Evolutionary conservation across 2,113 vertebrate species (phyloP).

Genomic region (Petromus typicus): DNA sequence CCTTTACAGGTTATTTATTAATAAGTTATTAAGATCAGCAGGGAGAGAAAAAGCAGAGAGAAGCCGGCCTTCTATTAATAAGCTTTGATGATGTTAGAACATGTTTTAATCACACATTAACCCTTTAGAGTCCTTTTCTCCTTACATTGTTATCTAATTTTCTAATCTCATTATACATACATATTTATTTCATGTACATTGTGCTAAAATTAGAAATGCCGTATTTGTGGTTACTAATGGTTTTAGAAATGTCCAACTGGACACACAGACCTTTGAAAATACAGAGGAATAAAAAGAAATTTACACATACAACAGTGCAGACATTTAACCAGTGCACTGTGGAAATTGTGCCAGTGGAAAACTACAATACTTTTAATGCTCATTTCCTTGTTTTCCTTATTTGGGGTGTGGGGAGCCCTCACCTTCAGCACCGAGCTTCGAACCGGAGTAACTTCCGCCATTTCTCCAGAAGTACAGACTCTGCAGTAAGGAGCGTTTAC

Average conservation of each 20-base stretch:
- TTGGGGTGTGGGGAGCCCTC: background rate
- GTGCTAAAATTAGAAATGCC: slow-evolving; percentile 14
- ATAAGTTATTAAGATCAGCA: no score
- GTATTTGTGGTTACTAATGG: background rate
- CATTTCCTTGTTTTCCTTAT: background rate
- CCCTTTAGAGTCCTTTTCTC: background rate
- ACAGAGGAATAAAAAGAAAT: background rate
- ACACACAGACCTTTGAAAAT: background rate
- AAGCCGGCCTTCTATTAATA: slow-evolving; percentile 10
- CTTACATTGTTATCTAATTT: slow-evolving; percentile 29
- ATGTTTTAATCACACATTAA: background rate
- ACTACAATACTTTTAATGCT: background rate
- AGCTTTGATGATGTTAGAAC: background rate
- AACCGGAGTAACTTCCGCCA: background rate
- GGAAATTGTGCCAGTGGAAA: background rate
- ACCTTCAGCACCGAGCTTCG: background rate
- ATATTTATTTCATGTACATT: background rate
- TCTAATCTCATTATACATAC: background rate
- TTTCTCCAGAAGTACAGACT: slow-evolving; percentile 13
- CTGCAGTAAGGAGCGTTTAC: background rate
- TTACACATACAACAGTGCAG: background rate
- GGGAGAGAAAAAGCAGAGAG: no score
- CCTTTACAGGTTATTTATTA: no score
- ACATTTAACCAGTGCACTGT: background rate
- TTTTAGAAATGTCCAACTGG: slow-evolving; percentile 21